Evolutionary conservation across 2,888 invertebrate species (phyloP).

Genomic region (Carabus problematicus): DNA sequence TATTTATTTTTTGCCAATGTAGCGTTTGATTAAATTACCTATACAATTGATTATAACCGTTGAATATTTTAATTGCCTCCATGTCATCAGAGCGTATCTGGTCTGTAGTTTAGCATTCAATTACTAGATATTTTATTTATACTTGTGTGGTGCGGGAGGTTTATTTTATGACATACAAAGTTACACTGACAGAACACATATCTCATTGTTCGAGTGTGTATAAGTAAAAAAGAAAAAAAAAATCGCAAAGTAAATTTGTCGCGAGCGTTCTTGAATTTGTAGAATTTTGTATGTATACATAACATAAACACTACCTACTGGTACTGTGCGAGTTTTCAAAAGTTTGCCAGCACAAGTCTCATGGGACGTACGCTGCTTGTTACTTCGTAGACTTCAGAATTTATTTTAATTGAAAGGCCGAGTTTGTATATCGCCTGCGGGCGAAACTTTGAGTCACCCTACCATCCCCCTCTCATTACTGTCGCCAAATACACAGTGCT

Average conservation of each 20-base stretch:
- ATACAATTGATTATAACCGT: too few relatives aligned
- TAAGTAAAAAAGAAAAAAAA: neutral
- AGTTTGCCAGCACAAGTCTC: slow-evolving; percentile 16
- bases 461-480: neutral
- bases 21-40: too few relatives aligned
- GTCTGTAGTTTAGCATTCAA: too few relatives aligned
- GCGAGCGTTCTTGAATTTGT: neutral
- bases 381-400: slow-evolving; percentile 30
- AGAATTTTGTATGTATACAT: slow-evolving; percentile 1
- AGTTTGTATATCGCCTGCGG: slow-evolving; percentile 37
- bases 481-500: neutral
- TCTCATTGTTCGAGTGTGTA: neutral
- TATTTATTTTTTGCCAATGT: too few relatives aligned
- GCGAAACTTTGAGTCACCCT: slow-evolving; percentile 28
- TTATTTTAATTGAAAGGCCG: slow-evolving; percentile 41
- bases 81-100: too few relatives aligned
- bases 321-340: slow-evolving; percentile 2
- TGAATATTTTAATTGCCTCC: too few relatives aligned
- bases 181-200: neutral
- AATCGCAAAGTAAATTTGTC: slow-evolving; percentile 10
- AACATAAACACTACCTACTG: slow-evolving; percentile 2
- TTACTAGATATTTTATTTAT: too few relatives aligned
- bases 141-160: neutral
- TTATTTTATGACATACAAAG: neutral
- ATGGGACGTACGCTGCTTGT: slow-evolving; percentile 11